A percentile compares a stretch with the other conserved stretches of the same genome.
These are phyloP conservation scores for Gallinago media DNA, from an alignment of 2,113 vertebrate species.

Conservation along the genomic window DNA sequence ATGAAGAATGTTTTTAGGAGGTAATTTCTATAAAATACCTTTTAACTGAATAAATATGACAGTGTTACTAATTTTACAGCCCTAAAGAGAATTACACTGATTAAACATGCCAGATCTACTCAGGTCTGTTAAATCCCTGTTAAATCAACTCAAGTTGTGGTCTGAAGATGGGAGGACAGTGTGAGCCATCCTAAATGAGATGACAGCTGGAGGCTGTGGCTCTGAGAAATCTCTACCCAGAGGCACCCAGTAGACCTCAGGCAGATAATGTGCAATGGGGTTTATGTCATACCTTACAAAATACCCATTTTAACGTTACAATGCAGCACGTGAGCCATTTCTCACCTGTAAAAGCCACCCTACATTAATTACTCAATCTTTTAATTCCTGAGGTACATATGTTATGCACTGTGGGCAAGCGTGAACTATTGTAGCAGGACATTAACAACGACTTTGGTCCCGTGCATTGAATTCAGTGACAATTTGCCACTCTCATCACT, in stretches of 20 bases:
- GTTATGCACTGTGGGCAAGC: not conserved
- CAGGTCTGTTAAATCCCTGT: not conserved
- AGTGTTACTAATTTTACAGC: not conserved
- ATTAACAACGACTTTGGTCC: not conserved
- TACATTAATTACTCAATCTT: not conserved
- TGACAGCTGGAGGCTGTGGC: not conserved
- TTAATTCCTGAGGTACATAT: not conserved
- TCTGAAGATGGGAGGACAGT: not conserved
- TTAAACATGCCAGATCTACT: not conserved
- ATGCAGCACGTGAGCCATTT: accelerated
- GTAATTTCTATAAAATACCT: not conserved
- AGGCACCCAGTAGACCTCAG: not conserved
- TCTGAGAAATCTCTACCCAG: not conserved
- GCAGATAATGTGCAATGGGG: not conserved
- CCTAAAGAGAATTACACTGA: not conserved
- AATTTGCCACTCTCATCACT: not conserved
- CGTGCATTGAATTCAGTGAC: not conserved
- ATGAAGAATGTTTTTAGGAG: not conserved
- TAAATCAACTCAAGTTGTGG: not conserved
- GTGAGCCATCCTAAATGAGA: not conserved
- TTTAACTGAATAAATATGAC: not conserved
- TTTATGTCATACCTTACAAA: not conserved
- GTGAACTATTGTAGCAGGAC: not conserved
- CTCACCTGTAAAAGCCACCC: not conserved
- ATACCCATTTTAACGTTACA: not conserved